These are phyloP conservation scores for Cyphomyrus discorhynchus DNA, from an alignment of 2,113 vertebrate species.

Conservation along the genomic window DNA sequence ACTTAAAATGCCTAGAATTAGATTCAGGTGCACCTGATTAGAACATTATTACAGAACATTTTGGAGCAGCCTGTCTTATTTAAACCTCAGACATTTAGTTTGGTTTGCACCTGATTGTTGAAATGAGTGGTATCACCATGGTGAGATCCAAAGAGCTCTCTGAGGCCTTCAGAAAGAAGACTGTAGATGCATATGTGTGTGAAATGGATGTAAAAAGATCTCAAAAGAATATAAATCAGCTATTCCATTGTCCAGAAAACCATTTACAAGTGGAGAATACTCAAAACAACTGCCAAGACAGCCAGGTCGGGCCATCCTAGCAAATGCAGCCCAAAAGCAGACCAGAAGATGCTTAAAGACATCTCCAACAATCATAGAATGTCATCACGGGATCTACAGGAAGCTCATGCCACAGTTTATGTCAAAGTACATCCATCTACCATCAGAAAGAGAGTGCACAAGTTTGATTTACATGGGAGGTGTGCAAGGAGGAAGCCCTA, in stretches of 20 bases:
- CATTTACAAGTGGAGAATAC: not conserved
- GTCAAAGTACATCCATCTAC: not conserved
- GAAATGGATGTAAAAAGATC: not conserved
- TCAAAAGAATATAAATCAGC: not conserved
- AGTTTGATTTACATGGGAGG: not conserved
- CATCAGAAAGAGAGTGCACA: not conserved
- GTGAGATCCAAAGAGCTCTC: not conserved
- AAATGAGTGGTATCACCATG: not conserved
- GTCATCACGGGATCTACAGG: not conserved
- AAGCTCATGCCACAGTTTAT: not conserved
- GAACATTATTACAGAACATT: not conserved
- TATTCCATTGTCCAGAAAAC: not conserved
- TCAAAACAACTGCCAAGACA: not conserved
- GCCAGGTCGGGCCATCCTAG: not conserved
- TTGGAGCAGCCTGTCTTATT: not conserved
- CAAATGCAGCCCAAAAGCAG: not conserved
- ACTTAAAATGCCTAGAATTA: not conserved
- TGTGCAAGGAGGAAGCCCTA: not conserved
- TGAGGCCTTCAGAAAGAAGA: not conserved
- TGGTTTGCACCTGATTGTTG: not conserved
- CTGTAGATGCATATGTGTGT: not conserved
- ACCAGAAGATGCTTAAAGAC: not conserved
- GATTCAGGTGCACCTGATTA: not conserved
- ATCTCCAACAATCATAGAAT: not conserved
- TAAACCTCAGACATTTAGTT: not conserved